Base-by-base conservation (phyloP, 1,140 invertebrate genomes). In the Drosophila mojavensis region DNA sequence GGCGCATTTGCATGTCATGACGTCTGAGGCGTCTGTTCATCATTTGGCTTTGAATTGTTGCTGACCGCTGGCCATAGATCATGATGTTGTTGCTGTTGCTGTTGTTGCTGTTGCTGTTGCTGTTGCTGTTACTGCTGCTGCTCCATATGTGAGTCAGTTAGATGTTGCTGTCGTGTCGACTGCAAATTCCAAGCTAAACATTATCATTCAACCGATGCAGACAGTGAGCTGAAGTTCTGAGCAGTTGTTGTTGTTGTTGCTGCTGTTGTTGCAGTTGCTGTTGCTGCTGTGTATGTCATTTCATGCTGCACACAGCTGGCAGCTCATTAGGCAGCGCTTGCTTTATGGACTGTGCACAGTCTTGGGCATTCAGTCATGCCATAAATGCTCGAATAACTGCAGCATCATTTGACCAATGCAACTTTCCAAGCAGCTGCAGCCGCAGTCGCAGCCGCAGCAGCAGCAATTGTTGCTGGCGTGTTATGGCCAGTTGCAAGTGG, bases 351-450 rank as follows among this genome's bases (percentile, higher is more conserved):
- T 70, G 67, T 61, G 41, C 41, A 39, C 39, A 65, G 39, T 47
- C 48, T 30, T 41, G 43, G 74, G 41, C 41, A 78, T 61, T 69
- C 64, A 81, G 75, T 75, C 81, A 74, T 80, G 78, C 75, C 79
- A 88, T 85, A 82, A 86, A 86, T 86, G 81, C 66, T 79, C 80
- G 81, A 83, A 73, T 80, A 84, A 80, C 81, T 84, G 79, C 82
- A 79, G 78, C 82, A 86, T 88, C 83, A 82, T 82, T 88, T 86
- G 83, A 88, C 83, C 82, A 82, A 43, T 59, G 71, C 83, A 86
- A 82, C 82, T 82, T 76, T 85, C 79, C 75, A 88, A 70, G 61
- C 74, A 71, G 64, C 77, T 55, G 68, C 75, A 55, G 50, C 54
- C 17, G 17, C 58, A 61, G 50, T 47, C 26, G 15, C 58, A 61